These are phyloP conservation scores for Smittia sp. DNA, from an alignment of 2,888 invertebrate species.

Conservation along the genomic window DNA sequence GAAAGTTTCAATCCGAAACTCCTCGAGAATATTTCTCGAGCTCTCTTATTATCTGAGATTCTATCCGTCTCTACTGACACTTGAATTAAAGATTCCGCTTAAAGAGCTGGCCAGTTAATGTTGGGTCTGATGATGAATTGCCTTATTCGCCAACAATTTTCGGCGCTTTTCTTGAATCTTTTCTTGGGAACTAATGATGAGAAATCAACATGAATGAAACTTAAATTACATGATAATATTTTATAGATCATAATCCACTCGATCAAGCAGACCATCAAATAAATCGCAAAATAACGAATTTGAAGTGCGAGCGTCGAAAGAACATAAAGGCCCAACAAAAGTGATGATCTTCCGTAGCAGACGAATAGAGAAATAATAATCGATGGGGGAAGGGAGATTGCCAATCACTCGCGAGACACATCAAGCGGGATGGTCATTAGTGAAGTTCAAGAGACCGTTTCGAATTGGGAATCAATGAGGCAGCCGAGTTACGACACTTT, in stretches of 20 bases:
- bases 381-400: not conserved
- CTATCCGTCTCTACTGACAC: not conserved
- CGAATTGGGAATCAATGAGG: no score
- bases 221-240: slow-evolving; percentile 29
- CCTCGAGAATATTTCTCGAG: not conserved
- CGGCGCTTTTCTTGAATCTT: slow-evolving; percentile 7
- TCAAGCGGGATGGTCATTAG: no score
- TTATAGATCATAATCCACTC: slow-evolving; percentile 38
- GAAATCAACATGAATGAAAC: not conserved
- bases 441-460: no score
- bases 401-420: not conserved
- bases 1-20: not conserved
- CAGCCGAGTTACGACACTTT: not conserved
- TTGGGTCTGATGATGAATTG: not conserved
- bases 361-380: not conserved
- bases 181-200: not conserved
- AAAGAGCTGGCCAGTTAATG: not conserved
- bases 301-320: not conserved
- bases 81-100: no score
- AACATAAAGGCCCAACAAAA: no score
- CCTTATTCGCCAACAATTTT: not conserved
- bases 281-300: slow-evolving; percentile 36
- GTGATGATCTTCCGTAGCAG: slow-evolving; percentile 20
- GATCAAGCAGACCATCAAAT: slow-evolving; percentile 16
- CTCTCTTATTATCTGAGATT: not conserved